phyloP scores from a whole-genome alignment of 2,888 invertebrate species.

The Orthosia gracilis region DNA sequence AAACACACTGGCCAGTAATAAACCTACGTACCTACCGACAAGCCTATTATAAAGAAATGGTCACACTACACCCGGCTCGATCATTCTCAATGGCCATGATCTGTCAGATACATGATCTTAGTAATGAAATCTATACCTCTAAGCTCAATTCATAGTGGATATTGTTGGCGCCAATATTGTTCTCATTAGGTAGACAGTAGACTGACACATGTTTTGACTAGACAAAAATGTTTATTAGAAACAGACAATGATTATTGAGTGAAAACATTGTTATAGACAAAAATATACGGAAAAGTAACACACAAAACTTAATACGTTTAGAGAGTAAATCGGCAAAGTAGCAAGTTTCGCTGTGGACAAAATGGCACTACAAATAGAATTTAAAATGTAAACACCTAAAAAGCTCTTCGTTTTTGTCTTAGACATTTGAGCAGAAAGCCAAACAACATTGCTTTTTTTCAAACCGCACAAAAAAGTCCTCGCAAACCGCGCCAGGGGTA shows the following conservation, averaged over 20 bases:
- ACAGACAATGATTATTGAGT: background rate
- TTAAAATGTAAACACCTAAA: constrained; percentile 18
- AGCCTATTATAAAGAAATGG: constrained; percentile 37
- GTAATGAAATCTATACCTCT: constrained; percentile 57
- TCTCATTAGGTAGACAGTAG: constrained; percentile 26
- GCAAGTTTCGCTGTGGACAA: background rate
- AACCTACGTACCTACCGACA: background rate
- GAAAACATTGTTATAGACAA: too few species aligned
- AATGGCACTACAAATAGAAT: background rate
- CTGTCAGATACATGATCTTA: constrained; percentile 57
- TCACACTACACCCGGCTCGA: constrained; percentile 37
- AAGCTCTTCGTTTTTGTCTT: constrained; percentile 20
- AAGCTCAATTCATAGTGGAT: constrained; percentile 27
- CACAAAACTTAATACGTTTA: background rate
- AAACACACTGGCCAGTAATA: background rate
- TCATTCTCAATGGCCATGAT: constrained; percentile 45
- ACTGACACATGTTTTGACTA: constrained; percentile 19
- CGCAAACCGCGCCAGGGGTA: constrained; percentile 30
- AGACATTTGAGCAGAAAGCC: background rate
- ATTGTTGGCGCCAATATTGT: constrained; percentile 53
- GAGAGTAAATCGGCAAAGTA: background rate
- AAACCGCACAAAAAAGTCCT: constrained; percentile 13
- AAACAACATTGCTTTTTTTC: constrained; percentile 14
- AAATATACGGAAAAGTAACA: background rate
- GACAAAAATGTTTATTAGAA: constrained; percentile 14